Evolutionary conservation across 2,113 vertebrate species (phyloP).

Genomic region (Toxotes jaculatrix): DNA sequence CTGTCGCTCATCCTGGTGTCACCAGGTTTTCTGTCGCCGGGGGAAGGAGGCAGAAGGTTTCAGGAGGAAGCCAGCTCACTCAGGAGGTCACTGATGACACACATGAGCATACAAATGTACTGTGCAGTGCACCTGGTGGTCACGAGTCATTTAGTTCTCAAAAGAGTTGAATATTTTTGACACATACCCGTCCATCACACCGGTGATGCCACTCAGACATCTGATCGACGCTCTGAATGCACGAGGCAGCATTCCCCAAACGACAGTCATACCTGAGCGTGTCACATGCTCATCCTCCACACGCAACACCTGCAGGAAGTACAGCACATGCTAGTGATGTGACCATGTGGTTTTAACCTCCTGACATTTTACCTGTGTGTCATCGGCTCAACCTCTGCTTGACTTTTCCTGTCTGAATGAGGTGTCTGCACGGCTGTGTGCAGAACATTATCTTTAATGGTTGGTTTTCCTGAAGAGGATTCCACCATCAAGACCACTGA

Average conservation of each 20-base stretch:
- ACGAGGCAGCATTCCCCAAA: conserved; percentile 52
- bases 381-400: conserved; percentile 31
- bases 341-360: neutral
- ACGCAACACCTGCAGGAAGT: conserved; percentile 30
- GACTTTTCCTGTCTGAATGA: conserved; percentile 9
- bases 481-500: conserved; percentile 61
- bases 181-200: conserved; percentile 53
- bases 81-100: conserved; percentile 60
- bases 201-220: conserved; percentile 11
- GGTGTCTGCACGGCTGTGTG: neutral
- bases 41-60: conserved; percentile 40
- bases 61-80: conserved; percentile 8
- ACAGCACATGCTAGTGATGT: neutral
- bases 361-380: conserved; percentile 17
- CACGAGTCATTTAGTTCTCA: conserved; percentile 56
- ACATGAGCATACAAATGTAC: conserved; percentile 2
- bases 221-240: conserved; percentile 46
- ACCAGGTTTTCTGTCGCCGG: conserved; percentile 79
- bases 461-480: conserved; percentile 61
- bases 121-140: conserved; percentile 3
- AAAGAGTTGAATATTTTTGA: neutral
- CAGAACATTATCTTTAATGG: neutral
- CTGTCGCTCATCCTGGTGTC: conserved; percentile 77
- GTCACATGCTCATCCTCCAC: conserved; percentile 39
- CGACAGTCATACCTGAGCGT: conserved; percentile 41